Base-by-base conservation (phyloP, 2,113 vertebrate species). In the Stictonetta naevosa region DNA sequence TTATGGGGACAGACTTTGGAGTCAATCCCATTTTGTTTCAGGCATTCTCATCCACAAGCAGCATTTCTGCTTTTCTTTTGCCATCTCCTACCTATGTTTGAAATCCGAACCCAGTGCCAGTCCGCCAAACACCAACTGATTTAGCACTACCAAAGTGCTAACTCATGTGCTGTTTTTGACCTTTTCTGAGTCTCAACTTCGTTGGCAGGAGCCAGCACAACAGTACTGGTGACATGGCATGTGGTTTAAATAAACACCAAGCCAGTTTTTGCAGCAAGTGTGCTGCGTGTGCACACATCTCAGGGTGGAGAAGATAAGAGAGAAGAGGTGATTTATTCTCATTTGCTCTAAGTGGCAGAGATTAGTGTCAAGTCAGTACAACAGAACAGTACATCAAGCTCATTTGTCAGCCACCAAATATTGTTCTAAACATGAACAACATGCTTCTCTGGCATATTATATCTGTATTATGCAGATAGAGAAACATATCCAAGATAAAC, bases 361-460 rank as follows among this genome's bases (percentile, higher is more conserved):
- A 97, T 97, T 97, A 97, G 95, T 92, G 95, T 97, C 97, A 97
- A 93, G 83, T 77, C 93, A 86, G 86, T 94, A 90, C 94, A 96
- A 92, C 74, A 78, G 87, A 95, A 92, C 83, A 96, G 90, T 95
- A 94, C 91, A 97, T 96, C 95, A 96, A 95, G 93, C 95, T 95
- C 95, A 96, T 97, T 97, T 96, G 96, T 97, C 97, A 97, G 86
- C 94, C 95, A 96, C 95, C 96, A 97, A 96, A 96, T 94, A 95
- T 90, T 94, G 95, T 91, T 94, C 95, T 95, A 94, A 96, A 97
- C 95, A 96, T 2, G 85, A 97, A 63, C 90, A 94, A 92, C 95
- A 95, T 60, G 96, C 92, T 94, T 94, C 95, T 80, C 83, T 96
- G 94, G 96, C 93, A 89, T 87, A 87, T 94, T 96, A 88, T 69